Percentiles rank a stretch among this genome's conserved stretches.
These are phyloP conservation scores for Drosophila macrospina DNA, from an alignment of 2,888 invertebrate genomes.

Conservation along the genomic window DNA sequence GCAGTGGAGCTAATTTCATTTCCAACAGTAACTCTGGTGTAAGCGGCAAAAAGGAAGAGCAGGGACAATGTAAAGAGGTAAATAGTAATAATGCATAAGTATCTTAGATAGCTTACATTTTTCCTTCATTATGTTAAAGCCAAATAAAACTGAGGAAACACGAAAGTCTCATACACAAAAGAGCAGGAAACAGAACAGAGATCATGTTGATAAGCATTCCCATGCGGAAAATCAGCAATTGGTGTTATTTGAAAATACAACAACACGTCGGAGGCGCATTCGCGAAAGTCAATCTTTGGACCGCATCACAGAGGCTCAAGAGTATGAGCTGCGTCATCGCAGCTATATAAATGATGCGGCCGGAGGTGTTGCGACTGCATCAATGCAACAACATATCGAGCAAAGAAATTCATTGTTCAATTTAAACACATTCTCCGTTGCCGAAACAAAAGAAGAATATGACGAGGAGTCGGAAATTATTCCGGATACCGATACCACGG, in stretches of 20 bases:
- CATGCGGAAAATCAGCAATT: conserved; percentile 70
- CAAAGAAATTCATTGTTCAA: conserved; percentile 78
- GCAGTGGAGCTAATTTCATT: conserved; percentile 79
- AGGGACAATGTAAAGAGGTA: conserved; percentile 79
- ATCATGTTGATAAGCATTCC: conserved; percentile 77
- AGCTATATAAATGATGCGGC: conserved; percentile 52
- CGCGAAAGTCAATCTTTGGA: conserved; percentile 94
- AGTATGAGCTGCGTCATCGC: conserved; percentile 86
- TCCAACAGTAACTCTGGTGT: conserved; percentile 67
- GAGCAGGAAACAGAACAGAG: conserved; percentile 76
- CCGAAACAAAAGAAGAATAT: conserved; percentile 81
- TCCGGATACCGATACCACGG: conserved; percentile 57
- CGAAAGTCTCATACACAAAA: conserved; percentile 81
- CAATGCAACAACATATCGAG: conserved; percentile 70
- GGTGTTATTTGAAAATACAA: conserved; percentile 34
- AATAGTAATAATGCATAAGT: neutral
- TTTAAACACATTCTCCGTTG: conserved; percentile 80
- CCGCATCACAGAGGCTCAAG: conserved; percentile 94
- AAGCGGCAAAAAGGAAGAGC: conserved; percentile 80
- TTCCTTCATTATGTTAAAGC: conserved; percentile 47
- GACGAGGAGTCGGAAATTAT: conserved; percentile 62
- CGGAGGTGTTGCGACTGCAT: conserved; percentile 34
- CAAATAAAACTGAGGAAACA: conserved; percentile 82
- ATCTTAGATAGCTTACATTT: neutral
- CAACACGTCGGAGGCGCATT: conserved; percentile 88